Base-by-base conservation (phyloP, 2,113 vertebrate genomes). In the Pygoscelis antarcticus region DNA sequence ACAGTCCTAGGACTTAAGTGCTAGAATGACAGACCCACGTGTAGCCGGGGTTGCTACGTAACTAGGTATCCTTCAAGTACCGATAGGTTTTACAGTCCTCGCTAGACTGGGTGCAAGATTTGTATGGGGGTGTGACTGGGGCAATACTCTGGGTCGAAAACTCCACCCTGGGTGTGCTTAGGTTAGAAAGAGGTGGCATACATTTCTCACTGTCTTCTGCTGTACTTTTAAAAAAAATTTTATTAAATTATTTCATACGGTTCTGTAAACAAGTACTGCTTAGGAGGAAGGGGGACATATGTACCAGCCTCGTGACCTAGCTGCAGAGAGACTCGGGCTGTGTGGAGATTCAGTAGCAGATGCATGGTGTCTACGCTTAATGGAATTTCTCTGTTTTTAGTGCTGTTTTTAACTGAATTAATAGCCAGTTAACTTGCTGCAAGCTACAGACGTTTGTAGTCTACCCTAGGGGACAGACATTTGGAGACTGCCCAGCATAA, bases 1-100 rank as follows among this genome's bases (percentile, higher is more conserved):
- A 3, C 4, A 32, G 38, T 51, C 47, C 29, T 40, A 19, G 55
- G 51, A 38, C 26, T 58, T 34, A 9, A 10, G 10, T 21, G 51
- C 25, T 47, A 1, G 17, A 68, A 23, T 51, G 60, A 25, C 42
- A 87, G 72, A 49, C 8, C 26, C 2, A 0, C 0, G 4, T 34
- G 36, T 65, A 52, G 36, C 44, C 81, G 21, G 44, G 29, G 44
- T 44, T 92, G 44, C 14, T 55, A 7, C 23, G 25, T n/a, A 25
- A 4, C 19, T 30, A 1, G 1, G 0, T 6, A 0, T 38, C 38
- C 65, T 64, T 34, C 22, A 7, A 2, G 10, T 14, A 29, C 16
- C 71, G 47, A 0, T 40, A 2, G 1, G 8, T 55, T 62, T n/a
- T 57, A 7, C 26, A 13, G 10, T 16, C 36, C 40, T 82, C 1